Evolutionary conservation across 2,797 vertebrate genomes (phyloP).

Genomic region (Eulemur albifrons): DNA sequence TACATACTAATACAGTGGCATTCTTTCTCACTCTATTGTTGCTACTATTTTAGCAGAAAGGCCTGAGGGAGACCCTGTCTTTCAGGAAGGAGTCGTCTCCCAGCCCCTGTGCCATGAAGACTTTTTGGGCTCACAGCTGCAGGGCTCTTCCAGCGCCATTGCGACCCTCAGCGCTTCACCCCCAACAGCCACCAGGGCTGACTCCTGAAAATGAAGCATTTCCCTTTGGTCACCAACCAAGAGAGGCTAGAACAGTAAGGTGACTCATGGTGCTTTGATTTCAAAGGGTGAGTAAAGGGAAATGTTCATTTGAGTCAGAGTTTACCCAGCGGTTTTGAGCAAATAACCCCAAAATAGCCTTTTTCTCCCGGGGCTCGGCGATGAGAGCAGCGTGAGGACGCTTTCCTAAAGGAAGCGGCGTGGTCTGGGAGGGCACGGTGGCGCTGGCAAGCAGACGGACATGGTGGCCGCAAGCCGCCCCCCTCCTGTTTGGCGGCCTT

Average conservation of each 20-base stretch:
- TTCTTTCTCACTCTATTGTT: neutral
- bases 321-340: neutral
- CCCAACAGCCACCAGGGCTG: neutral
- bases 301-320: slow-evolving; percentile 28
- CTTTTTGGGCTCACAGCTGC: neutral
- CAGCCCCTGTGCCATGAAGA: rapidly evolving
- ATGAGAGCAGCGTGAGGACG: neutral
- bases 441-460: neutral
- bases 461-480: neutral
- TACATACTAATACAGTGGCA: neutral
- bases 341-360: neutral
- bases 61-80: neutral
- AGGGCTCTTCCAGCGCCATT: neutral
- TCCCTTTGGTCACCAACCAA: neutral
- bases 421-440: neutral
- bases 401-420: neutral
- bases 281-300: slow-evolving; percentile 33
- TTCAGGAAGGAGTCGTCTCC: neutral
- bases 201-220: neutral
- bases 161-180: neutral
- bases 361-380: neutral
- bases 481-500: neutral
- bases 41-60: neutral
- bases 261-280: neutral
- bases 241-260: neutral